These are phyloP conservation scores for Lerista edwardsae DNA, from an alignment of 2,797 vertebrate genomes.

Conservation along the genomic window DNA sequence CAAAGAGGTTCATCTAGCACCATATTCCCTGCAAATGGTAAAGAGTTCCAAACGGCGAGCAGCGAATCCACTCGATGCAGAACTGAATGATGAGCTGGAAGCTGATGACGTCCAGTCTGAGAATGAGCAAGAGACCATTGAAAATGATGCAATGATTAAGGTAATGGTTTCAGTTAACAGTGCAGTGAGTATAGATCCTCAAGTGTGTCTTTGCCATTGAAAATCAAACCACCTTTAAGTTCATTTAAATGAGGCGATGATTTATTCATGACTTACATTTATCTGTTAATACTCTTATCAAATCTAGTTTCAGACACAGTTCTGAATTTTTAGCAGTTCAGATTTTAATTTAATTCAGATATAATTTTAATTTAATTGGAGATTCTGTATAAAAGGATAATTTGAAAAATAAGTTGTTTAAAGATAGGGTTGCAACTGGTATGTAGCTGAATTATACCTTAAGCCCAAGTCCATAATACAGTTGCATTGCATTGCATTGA, in stretches of 20 bases:
- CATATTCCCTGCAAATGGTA: slow-evolving; percentile 86
- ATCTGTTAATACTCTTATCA: not conserved
- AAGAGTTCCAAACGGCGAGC: slow-evolving; percentile 80
- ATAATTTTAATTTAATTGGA: not conserved
- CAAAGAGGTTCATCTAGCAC: slow-evolving; percentile 88
- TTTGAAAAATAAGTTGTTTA: not conserved
- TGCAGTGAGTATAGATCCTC: not conserved
- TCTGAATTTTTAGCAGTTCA: not conserved
- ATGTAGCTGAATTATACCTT: not conserved
- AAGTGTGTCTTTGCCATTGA: not conserved
- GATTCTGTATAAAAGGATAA: no score
- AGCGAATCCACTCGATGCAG: slow-evolving; percentile 58
- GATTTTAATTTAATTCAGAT: no score
- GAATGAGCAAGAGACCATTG: slow-evolving; percentile 80
- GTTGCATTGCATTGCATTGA: not conserved
- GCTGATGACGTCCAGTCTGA: slow-evolving; percentile 76
- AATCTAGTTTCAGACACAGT: not conserved
- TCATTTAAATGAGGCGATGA: not conserved
- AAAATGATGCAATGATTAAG: slow-evolving; percentile 95
- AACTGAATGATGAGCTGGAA: slow-evolving; percentile 74
- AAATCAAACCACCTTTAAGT: slow-evolving; percentile 22
- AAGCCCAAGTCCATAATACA: not conserved
- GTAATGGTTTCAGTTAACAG: slow-evolving; percentile 69
- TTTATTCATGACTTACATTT: not conserved
- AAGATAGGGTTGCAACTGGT: not conserved